These are phyloP conservation scores for Acrocyrtus sp. DNA, from an alignment of 2,888 invertebrate genomes.

Conservation along the genomic window DNA sequence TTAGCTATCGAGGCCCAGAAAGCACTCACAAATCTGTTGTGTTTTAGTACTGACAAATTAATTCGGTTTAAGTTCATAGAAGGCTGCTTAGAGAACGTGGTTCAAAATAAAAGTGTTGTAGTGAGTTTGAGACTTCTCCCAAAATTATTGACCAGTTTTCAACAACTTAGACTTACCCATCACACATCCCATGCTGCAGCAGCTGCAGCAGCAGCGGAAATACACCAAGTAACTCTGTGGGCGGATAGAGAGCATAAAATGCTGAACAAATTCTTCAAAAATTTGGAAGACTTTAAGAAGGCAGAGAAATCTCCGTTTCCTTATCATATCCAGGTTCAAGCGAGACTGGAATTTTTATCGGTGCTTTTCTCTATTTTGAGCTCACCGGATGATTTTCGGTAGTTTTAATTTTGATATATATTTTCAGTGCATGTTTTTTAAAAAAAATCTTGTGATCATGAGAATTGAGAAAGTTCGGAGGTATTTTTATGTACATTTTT, in stretches of 20 bases:
- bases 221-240: conserved; percentile 88
- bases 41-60: conserved; percentile 89
- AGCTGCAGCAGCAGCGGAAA: conserved; percentile 67
- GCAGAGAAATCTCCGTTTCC: conserved; percentile 71
- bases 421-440: background rate
- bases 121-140: conserved; percentile 88
- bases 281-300: conserved; percentile 79
- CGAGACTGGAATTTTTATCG: conserved; percentile 89
- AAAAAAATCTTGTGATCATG: background rate
- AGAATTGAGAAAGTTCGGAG: too few species aligned
- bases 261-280: conserved; percentile 92
- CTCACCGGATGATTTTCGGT: conserved; percentile 88
- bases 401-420: too few species aligned
- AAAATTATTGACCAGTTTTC: conserved; percentile 90
- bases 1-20: conserved; percentile 94
- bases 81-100: conserved; percentile 90
- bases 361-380: conserved; percentile 91
- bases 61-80: conserved; percentile 95
- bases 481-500: too few species aligned
- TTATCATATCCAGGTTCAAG: conserved; percentile 88
- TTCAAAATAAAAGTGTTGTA: conserved; percentile 87
- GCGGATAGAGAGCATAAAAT: conserved; percentile 91
- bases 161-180: conserved; percentile 78
- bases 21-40: conserved; percentile 86
- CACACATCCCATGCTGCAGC: conserved; percentile 17